phyloP scores from a whole-genome alignment of 2,888 invertebrate species.

The Eupeodes latifasciatus region DNA sequence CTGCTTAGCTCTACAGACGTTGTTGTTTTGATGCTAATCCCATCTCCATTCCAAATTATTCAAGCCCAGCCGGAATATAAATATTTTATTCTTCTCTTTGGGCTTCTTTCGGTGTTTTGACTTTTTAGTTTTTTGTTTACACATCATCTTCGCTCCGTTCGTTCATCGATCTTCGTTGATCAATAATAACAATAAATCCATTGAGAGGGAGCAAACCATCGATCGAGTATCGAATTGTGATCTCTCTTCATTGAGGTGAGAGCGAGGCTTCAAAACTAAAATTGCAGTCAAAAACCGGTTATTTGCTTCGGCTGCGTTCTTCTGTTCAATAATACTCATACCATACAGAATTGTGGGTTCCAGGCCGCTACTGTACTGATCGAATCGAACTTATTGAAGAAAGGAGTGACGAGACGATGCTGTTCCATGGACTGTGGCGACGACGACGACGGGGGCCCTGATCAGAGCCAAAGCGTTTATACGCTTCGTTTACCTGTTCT shows the following conservation, averaged over 20 bases:
- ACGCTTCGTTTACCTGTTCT: constrained; percentile 60
- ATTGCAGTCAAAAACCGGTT: constrained; percentile 65
- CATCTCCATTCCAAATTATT: constrained; percentile 18
- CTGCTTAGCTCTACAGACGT: not conserved
- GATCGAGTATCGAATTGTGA: constrained; percentile 73
- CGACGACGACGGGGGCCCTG: not conserved
- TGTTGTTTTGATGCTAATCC: not conserved
- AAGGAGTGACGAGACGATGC: not conserved
- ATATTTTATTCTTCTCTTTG: not conserved
- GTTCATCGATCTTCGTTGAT: constrained; percentile 53
- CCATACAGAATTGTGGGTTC: not conserved
- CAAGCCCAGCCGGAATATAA: constrained; percentile 31
- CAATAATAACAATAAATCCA: constrained; percentile 41
- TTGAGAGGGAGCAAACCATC: constrained; percentile 46
- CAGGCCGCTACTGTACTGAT: constrained; percentile 64
- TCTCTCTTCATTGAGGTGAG: constrained; percentile 7
- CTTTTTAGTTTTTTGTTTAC: constrained; percentile 67
- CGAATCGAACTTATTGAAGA: constrained; percentile 45
- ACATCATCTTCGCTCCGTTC: constrained; percentile 67
- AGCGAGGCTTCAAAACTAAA: constrained; percentile 27
- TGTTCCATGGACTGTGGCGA: too few species aligned
- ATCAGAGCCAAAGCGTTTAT: constrained; percentile 46
- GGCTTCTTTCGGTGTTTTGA: constrained; percentile 19
- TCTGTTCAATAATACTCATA: constrained; percentile 27
- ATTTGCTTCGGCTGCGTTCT: not conserved